phyloP scores from a whole-genome alignment of 2,113 vertebrate species.

The Onychostruthus taczanowskii region DNA sequence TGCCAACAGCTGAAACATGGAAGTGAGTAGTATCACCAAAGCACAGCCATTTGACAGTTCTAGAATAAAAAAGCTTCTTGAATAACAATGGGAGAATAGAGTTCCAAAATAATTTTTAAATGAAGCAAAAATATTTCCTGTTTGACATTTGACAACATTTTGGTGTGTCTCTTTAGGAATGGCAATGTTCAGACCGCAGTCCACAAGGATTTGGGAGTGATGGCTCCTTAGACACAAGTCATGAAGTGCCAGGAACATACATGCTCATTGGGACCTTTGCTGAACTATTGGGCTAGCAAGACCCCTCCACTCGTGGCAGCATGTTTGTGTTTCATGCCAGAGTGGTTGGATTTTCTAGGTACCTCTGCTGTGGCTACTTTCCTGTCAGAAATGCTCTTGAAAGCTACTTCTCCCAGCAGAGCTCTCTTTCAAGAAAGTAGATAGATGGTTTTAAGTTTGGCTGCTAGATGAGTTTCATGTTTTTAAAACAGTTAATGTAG shows the following conservation, averaged over 20 bases:
- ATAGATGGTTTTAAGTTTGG: background rate
- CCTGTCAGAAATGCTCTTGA: background rate
- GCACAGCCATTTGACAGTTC: background rate
- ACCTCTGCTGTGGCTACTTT: background rate
- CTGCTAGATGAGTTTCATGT: background rate
- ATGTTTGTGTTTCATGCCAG: accelerated
- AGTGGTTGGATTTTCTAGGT: background rate
- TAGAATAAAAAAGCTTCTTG: background rate
- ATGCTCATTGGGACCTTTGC: background rate
- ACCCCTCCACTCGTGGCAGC: background rate
- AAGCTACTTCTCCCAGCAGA: background rate
- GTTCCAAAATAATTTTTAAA: background rate
- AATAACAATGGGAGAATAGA: background rate
- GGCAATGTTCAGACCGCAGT: background rate
- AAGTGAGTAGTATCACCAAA: background rate
- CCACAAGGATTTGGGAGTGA: background rate
- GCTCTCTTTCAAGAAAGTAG: background rate
- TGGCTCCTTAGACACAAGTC: background rate
- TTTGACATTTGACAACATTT: background rate
- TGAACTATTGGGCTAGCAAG: accelerated
- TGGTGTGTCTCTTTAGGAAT: background rate
- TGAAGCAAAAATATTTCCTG: background rate
- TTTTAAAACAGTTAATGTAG: background rate
- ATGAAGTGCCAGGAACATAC: background rate
- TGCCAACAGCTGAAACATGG: background rate